Conservation (phyloP, 2,888 invertebrate genomes). For the Crocallis elinguaria region DNA sequence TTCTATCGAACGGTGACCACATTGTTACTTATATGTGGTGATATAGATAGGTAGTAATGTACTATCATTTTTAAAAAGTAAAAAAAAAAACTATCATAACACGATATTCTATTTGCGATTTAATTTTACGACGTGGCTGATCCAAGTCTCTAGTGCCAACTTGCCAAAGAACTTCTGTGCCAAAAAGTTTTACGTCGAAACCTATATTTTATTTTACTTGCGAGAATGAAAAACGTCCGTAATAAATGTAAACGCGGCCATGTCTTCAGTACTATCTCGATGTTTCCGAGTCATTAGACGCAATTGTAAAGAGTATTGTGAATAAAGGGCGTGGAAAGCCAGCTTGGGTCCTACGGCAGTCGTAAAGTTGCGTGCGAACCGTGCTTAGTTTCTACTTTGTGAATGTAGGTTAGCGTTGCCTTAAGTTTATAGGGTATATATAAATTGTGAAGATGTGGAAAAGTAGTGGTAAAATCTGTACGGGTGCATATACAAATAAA, state of each 20-base stretch:
- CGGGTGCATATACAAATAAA: too few relatives aligned
- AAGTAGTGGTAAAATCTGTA: too few relatives aligned
- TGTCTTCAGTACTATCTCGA: constrained; percentile 46
- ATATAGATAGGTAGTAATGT: too few relatives aligned
- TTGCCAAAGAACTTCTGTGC: constrained; percentile 6
- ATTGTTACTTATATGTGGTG: too few relatives aligned
- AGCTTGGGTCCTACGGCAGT: constrained; percentile 28
- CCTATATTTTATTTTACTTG: constrained; percentile 15
- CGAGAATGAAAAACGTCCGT: constrained; percentile 23
- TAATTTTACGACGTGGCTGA: background rate
- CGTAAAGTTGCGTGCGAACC: constrained; percentile 31
- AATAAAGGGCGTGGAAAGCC: constrained; percentile 46
- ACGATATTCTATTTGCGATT: background rate
- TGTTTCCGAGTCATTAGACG: constrained; percentile 56
- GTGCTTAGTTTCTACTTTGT: constrained; percentile 26
- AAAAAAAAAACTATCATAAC: too few relatives aligned
- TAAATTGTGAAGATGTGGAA: background rate
- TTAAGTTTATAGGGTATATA: constrained; percentile 1
- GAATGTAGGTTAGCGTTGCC: background rate
- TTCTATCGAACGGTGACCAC: too few relatives aligned
- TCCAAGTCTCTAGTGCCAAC: constrained; percentile 17
- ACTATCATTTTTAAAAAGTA: too few relatives aligned
- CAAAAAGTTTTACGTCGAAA: constrained; percentile 15
- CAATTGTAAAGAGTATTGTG: constrained; percentile 50
- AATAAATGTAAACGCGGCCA: constrained; percentile 28